Percentiles rank a stretch among this genome's conserved stretches.
Evolutionary conservation across 2,888 invertebrate species (phyloP).

Genomic region (Amiota communis): DNA sequence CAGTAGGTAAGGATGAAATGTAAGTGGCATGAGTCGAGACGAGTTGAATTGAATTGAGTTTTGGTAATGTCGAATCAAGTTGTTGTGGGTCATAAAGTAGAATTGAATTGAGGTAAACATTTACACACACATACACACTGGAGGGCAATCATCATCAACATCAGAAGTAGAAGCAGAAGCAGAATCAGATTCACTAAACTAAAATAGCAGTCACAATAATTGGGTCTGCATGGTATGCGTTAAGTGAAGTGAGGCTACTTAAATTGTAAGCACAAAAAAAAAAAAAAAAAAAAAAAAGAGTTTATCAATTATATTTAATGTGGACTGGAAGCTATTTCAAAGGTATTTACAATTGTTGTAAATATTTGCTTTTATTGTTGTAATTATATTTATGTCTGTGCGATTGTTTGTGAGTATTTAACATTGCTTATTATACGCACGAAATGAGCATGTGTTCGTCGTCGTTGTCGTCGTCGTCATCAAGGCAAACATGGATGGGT

Average conservation of each 20-base stretch:
- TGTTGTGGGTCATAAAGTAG: background rate
- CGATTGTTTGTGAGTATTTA: background rate
- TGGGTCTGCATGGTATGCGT: background rate
- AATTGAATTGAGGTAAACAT: background rate
- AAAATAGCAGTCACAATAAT: background rate
- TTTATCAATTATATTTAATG: slow-evolving; percentile 58
- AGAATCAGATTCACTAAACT: no score
- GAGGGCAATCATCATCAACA: slow-evolving; percentile 45
- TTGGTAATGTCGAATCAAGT: background rate
- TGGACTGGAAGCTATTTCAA: slow-evolving; percentile 40
- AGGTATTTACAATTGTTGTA: slow-evolving; percentile 67
- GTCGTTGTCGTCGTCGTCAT: slow-evolving; percentile 34
- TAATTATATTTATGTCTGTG: slow-evolving; percentile 60
- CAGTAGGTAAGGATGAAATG: no score
- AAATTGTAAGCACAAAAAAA: background rate
- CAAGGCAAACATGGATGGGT: no score
- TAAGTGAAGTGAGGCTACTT: no score
- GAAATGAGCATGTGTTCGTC: slow-evolving; percentile 24
- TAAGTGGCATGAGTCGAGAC: no score
- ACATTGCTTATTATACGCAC: slow-evolving; percentile 36
- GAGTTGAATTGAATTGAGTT: background rate
- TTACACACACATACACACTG: background rate
- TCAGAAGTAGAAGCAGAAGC: background rate
- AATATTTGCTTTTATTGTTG: slow-evolving; percentile 67
- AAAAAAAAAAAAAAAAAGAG: slow-evolving; percentile 32